Percentiles rank a stretch among this genome's conserved stretches.
These are phyloP conservation scores for Parnassius glacialis DNA, from an alignment of 2,888 invertebrate species.

Conservation along the genomic window DNA sequence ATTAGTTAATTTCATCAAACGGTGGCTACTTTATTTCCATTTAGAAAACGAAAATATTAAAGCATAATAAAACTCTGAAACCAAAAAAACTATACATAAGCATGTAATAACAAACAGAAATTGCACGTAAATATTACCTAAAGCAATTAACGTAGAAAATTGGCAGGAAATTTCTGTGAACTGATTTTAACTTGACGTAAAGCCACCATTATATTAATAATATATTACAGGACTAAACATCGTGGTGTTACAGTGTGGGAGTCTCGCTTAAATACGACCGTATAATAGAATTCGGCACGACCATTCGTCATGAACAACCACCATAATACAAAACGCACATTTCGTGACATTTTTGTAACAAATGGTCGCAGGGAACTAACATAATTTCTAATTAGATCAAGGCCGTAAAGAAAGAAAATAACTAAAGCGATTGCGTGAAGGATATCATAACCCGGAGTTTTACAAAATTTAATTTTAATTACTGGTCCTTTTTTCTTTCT, in stretches of 20 bases:
- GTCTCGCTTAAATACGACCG: conserved; percentile 1
- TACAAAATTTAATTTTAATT: conserved; percentile 9
- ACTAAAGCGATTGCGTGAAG: conserved; percentile 28
- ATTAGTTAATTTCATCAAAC: too few species aligned
- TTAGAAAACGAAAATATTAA: background rate
- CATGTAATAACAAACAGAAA: background rate
- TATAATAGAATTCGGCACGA: conserved; percentile 23
- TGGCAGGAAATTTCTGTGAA: conserved; percentile 10
- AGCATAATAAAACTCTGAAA: background rate
- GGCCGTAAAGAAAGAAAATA: conserved; percentile 37
- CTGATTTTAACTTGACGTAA: conserved; percentile 18
- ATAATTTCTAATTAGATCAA: conserved; percentile 47
- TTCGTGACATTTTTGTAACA: conserved; percentile 27
- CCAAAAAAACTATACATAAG: background rate
- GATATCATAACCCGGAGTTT: conserved; percentile 36
- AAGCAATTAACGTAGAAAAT: conserved; percentile 20
- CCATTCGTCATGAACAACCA: conserved; percentile 12
- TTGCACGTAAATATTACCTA: conserved; percentile 1
- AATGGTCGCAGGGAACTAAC: conserved; percentile 26
- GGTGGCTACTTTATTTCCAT: too few species aligned
- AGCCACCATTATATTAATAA: conserved; percentile 19
- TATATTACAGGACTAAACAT: conserved; percentile 9
- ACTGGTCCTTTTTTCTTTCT: too few species aligned
- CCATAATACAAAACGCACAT: conserved; percentile 17
- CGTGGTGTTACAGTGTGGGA: conserved; percentile 9